phyloP scores from a whole-genome alignment of 2,797 vertebrate species.

The Etheostoma perlongum region DNA sequence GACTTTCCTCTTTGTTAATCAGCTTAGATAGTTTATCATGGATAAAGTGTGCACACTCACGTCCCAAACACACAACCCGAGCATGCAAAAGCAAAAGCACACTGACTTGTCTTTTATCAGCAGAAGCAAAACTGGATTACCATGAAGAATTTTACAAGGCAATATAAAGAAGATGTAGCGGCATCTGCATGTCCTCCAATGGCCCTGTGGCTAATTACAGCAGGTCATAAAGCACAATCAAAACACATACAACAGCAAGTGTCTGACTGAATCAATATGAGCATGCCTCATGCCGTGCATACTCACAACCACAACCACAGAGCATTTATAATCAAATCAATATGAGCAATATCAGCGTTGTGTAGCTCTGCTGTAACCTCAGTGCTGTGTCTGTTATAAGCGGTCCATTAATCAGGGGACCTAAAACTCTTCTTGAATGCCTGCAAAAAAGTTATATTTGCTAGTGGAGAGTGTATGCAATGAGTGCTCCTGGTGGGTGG shows the following conservation, averaged over 20 bases:
- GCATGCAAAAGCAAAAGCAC: conserved; percentile 36
- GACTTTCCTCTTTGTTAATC: conserved; percentile 59
- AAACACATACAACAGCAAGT: conserved; percentile 58
- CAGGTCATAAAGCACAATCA: conserved; percentile 65
- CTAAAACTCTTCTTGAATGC: background rate
- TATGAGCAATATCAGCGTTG: conserved; percentile 54
- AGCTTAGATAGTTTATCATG: conserved; percentile 44
- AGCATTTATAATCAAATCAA: conserved; percentile 73
- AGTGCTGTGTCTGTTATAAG: conserved; percentile 29
- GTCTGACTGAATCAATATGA: conserved; percentile 69
- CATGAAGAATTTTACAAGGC: conserved; percentile 40
- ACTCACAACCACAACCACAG: background rate
- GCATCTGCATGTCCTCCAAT: conserved; percentile 44
- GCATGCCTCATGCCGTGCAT: conserved; percentile 36
- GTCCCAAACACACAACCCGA: conserved; percentile 17
- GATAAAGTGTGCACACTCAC: background rate
- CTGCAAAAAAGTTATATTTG: conserved; percentile 8
- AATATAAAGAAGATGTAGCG: conserved; percentile 47
- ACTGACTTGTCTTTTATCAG: conserved; percentile 11
- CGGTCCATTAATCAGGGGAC: conserved; percentile 27
- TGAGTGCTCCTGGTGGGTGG: background rate
- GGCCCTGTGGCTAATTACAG: conserved; percentile 61
- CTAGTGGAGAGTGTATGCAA: background rate
- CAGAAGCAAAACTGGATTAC: conserved; percentile 26
- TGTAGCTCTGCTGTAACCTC: conserved; percentile 57